These are phyloP conservation scores for Nansenia antarctica DNA, from an alignment of 2,113 vertebrate genomes.

Conservation along the genomic window DNA sequence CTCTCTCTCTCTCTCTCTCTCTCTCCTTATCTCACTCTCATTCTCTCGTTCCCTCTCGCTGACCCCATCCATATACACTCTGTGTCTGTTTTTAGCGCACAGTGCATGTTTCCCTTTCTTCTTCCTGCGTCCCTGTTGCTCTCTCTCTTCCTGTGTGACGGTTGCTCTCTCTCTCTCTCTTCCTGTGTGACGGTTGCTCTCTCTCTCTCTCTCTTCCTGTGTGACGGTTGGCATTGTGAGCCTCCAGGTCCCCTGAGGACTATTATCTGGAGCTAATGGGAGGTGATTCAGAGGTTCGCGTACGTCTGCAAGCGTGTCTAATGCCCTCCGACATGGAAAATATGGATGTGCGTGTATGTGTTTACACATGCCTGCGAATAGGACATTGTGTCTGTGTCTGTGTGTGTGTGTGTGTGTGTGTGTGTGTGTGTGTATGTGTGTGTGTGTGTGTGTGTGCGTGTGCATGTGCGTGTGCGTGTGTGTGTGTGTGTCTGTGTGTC, in stretches of 20 bases:
- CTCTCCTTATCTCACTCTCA: too few relatives aligned
- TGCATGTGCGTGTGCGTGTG: background rate
- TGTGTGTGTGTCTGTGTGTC: background rate
- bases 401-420: slow-evolving; percentile 6
- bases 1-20: too few relatives aligned
- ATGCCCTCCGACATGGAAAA: too few relatives aligned
- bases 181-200: background rate
- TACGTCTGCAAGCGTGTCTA: slow-evolving; percentile 10
- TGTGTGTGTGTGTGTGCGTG: background rate
- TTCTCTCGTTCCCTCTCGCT: background rate
- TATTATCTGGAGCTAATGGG: background rate
- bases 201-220: background rate
- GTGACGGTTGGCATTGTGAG: background rate
- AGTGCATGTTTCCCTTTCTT: background rate
- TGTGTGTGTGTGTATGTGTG: background rate
- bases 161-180: background rate
- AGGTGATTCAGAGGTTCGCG: slow-evolving; percentile 9
- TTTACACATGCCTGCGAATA: background rate
- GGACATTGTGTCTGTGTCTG: slow-evolving; percentile 1
- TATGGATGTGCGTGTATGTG: too few relatives aligned
- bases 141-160: background rate
- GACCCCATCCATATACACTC: background rate
- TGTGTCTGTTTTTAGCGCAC: background rate
- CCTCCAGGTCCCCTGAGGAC: background rate
- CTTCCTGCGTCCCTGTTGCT: background rate